Evolutionary conservation across 2,797 vertebrate genomes (phyloP), one percentile per base, ranked within the genome.

Genomic region (Parauchenoglanis punctatus): DNA sequence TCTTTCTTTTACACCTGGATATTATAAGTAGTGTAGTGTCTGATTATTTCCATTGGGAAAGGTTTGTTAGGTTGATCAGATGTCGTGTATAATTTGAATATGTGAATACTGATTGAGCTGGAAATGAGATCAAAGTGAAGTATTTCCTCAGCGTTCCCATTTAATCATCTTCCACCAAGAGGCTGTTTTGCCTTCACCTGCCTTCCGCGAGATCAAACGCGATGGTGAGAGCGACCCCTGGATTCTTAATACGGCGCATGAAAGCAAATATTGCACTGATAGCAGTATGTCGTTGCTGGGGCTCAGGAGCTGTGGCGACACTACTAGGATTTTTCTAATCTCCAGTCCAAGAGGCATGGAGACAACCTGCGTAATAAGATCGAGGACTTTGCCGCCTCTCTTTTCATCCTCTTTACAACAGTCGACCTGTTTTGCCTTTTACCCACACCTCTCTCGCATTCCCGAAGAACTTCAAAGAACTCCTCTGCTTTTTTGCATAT

Each of bases 41-140:
- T 40, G 40, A 40, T 40, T 40, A 40, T 40, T 40, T 40, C 3
- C 40, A 40, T 40, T 40, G 40, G 40, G 40, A 40, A 4, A 40
- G 40, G 40, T 40, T 40, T 40, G 40, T 40, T 40, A 40, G 40
- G 40, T 3, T 40, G 40, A 40, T 40, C 40, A 40, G 40, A 40
- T 40, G 40, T 3, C 40, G 40, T 40, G 40, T 40, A 40, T 40
- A 40, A 40, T 40, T 40, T 40, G 40, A n/a, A n/a, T n/a, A n/a
- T n/a, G n/a, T 78, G 59, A 28, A 31, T 84, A 58, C 18, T 40
- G 80, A 54, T 35, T 44, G 58, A 83, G 67, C 65, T 81, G 76
- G 82, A 85, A 82, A 63, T 70, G 28, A 68, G 86, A 86, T 88
- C 77, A 75, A 88, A 88, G 75, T 56, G 17, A 20, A 83, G 72